Evolutionary conservation across 1,140 invertebrate genomes (phyloP).

Genomic region (Schlechtendalia chinensis): DNA sequence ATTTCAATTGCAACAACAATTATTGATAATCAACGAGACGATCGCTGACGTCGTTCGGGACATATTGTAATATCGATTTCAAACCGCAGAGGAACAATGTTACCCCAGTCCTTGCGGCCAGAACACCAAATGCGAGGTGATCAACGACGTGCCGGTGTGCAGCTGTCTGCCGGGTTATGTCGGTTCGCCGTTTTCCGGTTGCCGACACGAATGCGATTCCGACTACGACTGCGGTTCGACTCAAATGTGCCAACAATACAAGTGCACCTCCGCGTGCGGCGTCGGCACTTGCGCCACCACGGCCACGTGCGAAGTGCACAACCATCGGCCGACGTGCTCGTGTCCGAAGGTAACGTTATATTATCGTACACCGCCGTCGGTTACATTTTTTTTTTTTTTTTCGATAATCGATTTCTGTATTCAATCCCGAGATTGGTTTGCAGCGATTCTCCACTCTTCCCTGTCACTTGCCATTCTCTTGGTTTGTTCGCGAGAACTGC

Average conservation of each 20-base stretch:
- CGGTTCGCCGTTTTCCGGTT: slow-evolving; percentile 73
- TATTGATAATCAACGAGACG: too few species aligned
- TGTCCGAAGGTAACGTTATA: slow-evolving; percentile 68
- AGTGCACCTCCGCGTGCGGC: slow-evolving; percentile 75
- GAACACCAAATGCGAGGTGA: slow-evolving; percentile 76
- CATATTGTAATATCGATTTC: too few species aligned
- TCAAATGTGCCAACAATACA: slow-evolving; percentile 71
- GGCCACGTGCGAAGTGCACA: slow-evolving; percentile 74
- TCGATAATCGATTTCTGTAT: too few species aligned
- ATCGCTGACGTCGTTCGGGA: too few species aligned
- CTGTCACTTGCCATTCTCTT: too few species aligned
- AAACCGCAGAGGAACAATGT: slow-evolving; percentile 68
- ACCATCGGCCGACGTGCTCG: slow-evolving; percentile 76
- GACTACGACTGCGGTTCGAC: slow-evolving; percentile 71
- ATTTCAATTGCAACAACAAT: too few species aligned
- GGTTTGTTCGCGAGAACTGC: too few species aligned
- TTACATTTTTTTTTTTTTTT: too few species aligned
- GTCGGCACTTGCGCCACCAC: slow-evolving; percentile 70
- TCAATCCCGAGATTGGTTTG: too few species aligned
- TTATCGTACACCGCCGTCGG: too few species aligned
- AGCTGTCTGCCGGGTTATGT: slow-evolving; percentile 69
- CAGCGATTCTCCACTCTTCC: too few species aligned
- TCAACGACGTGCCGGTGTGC: slow-evolving; percentile 72
- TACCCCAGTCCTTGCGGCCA: slow-evolving; percentile 75
- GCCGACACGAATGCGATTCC: slow-evolving; percentile 74